Base-by-base conservation (phyloP, 2,888 invertebrate genomes). In the Dynastes tityus region DNA sequence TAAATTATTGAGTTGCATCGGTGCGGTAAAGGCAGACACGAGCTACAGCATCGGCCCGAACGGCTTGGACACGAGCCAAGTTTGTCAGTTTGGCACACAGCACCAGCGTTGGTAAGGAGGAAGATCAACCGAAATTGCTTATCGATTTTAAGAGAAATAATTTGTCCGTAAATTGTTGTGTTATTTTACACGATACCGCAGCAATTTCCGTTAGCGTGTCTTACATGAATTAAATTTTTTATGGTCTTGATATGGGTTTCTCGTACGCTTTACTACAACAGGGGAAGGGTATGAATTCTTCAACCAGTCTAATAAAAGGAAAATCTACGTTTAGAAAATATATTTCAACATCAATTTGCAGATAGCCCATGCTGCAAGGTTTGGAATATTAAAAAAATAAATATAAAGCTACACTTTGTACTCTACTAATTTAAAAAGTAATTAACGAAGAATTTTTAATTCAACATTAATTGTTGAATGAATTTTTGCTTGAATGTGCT, bases 1-100 rank as follows among this genome's bases (percentile, higher is more conserved):
- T 74, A 61, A 74, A 74, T 74, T 74, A 74, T 74, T 45, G 61
- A 74, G 45, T 61, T 74, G 73, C 73, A 74, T 45, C 61, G 61
- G 22, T 37, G 61, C 53, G 55, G 55, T 22, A 58, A 58, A 58
- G 63, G 29, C 63, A n/a, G 11, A 37, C 32, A 37, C 32, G 32
- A 37, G 32, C 32, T 37, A 37, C 32, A 37, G 32, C 32, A 37
- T 37, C 2, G 32, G 32, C 32, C 32, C 22, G 29, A 40, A 58
- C 53, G 49, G 49, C n/a, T 74, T 74, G 73, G 73, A 74, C 45
- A 40, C 61, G 61, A 27, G 61, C 73, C 73, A 74, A 61, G 45
- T 49, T 63, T 45, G 63, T 49, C 58, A 61, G 61, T 61, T 74
- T 74, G 73, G 73, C 73, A 74, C 73, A 27, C 22, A 29, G 22